These are phyloP conservation scores for Chelonia mydas DNA, from an alignment of 2,797 vertebrate genomes.

Conservation along the genomic window DNA sequence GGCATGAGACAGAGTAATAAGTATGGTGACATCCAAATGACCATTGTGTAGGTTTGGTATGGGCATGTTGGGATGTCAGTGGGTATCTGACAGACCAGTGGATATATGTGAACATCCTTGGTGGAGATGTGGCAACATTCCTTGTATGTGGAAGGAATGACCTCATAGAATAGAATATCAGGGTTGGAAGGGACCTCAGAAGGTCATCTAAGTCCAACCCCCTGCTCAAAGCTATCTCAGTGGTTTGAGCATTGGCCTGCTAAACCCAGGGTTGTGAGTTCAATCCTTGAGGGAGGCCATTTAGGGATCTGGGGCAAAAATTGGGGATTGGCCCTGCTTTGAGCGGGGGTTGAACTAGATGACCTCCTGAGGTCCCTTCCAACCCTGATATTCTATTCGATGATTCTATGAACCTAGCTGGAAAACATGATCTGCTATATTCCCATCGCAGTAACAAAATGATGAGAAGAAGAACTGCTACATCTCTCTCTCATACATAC, in stretches of 20 bases:
- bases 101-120: not conserved
- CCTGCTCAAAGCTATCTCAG: no score
- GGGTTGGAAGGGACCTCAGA: no score
- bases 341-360: no score
- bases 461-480: not conserved
- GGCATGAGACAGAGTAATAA: not conserved
- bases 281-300: no score
- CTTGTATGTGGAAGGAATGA: not conserved
- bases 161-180: not conserved
- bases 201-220: no score
- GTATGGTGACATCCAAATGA: not conserved
- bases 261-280: no score
- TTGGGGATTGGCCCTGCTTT: no score
- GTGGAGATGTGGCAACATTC: not conserved
- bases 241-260: no score
- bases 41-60: not conserved
- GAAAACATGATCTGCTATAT: not conserved
- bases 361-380: no score
- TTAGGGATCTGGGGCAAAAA: no score
- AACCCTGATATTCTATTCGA: no score
- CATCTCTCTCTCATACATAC: fast-evolving
- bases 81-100: not conserved
- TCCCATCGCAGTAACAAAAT: not conserved
- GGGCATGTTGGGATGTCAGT: not conserved
- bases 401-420: not conserved